phyloP scores from a whole-genome alignment of 2,113 vertebrate species.

The Hippolais icterina region DNA sequence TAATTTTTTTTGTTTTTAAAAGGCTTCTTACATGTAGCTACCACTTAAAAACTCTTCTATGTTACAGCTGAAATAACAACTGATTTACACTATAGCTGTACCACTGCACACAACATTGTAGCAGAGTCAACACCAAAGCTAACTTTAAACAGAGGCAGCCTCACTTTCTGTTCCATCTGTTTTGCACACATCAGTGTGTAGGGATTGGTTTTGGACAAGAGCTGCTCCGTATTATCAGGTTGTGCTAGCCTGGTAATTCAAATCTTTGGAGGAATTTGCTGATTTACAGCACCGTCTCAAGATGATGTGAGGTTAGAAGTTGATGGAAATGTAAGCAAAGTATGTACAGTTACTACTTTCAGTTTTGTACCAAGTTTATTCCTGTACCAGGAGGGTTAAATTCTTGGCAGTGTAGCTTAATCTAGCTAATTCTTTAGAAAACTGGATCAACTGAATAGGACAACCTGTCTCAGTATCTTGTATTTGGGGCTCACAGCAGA shows the following conservation, averaged over 20 bases:
- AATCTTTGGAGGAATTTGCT: not conserved
- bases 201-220: not conserved
- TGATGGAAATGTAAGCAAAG: not conserved
- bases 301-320: not conserved
- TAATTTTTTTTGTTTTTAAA: not conserved
- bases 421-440: not conserved
- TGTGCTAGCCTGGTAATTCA: not conserved
- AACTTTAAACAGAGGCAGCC: not conserved
- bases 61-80: not conserved
- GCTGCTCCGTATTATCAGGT: not conserved
- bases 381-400: not conserved
- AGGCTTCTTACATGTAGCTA: not conserved
- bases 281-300: not conserved
- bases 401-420: not conserved
- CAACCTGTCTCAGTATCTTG: not conserved
- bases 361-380: not conserved
- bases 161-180: not conserved
- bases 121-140: not conserved
- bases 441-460: not conserved
- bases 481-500: not conserved
- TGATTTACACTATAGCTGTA: not conserved
- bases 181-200: not conserved
- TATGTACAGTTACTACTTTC: not conserved
- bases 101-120: fast-evolving
- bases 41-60: not conserved